Conservation (phyloP, 2,888 invertebrate species). For the Encarsia formosa region DNA sequence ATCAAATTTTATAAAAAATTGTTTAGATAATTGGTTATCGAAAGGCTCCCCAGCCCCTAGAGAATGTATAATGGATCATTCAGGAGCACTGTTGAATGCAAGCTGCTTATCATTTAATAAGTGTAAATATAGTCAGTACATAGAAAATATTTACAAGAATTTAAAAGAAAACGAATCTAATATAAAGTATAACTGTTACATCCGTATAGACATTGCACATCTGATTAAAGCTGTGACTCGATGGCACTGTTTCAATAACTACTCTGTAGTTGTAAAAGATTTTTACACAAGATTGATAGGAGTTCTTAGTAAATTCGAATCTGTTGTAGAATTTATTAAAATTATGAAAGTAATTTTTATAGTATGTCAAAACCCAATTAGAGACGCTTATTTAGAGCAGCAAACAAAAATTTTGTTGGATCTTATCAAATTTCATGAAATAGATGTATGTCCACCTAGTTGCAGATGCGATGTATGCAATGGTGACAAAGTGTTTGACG, state of each 20-base stretch:
- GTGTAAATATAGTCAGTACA: not conserved
- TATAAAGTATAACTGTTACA: not conserved
- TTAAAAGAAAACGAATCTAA: not conserved
- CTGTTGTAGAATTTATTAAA: not conserved
- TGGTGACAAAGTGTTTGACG: not conserved
- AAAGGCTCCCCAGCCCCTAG: conserved; percentile 26
- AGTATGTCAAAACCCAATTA: not conserved
- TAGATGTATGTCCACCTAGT: not conserved
- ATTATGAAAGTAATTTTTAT: not conserved
- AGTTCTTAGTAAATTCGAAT: not conserved
- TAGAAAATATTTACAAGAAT: not conserved
- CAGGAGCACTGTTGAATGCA: conserved; percentile 29
- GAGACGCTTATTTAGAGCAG: not conserved
- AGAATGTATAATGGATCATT: conserved; percentile 29
- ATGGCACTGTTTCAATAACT: not conserved
- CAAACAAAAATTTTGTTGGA: not conserved
- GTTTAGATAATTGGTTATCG: not conserved
- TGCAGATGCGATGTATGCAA: not conserved
- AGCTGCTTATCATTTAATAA: conserved; percentile 1
- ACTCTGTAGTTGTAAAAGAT: not conserved
- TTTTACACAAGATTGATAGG: not conserved
- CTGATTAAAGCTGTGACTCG: not conserved
- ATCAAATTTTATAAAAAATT: not conserved
- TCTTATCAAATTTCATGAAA: not conserved
- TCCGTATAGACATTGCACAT: not conserved